These are phyloP conservation scores for Dolichopus griseipennis DNA, from an alignment of 2,888 invertebrate genomes.

Conservation along the genomic window DNA sequence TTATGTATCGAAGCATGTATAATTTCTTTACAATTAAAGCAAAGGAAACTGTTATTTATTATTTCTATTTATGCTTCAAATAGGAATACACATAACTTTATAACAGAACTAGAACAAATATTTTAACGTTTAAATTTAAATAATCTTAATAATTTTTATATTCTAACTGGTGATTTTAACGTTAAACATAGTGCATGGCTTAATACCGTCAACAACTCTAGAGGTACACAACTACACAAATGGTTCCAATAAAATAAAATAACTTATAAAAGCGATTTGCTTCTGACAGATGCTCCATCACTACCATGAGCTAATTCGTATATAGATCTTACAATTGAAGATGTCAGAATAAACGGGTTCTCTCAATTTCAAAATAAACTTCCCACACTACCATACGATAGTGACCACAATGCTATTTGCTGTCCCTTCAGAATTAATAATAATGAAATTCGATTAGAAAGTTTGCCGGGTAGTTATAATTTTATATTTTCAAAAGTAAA, in stretches of 20 bases:
- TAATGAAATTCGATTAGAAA: too few species aligned
- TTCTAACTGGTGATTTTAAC: slow-evolving; percentile 13
- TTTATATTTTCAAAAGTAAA: too few species aligned
- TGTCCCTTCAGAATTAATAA: too few species aligned
- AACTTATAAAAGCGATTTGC: slow-evolving; percentile 8
- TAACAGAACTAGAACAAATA: slow-evolving; percentile 10
- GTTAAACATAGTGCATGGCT: slow-evolving; percentile 12
- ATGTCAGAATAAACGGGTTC: background rate
- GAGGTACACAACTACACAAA: slow-evolving; percentile 8
- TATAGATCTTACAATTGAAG: slow-evolving; percentile 14
- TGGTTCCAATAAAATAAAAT: slow-evolving; percentile 12
- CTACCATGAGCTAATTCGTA: slow-evolving; percentile 12
- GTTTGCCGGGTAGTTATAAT: too few species aligned
- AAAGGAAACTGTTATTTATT: slow-evolving; percentile 10
- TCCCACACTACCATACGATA: too few species aligned
- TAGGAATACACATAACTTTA: slow-evolving; percentile 1
- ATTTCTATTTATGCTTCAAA: background rate
- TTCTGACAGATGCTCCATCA: slow-evolving; percentile 9
- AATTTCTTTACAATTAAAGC: slow-evolving; percentile 10
- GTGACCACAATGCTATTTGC: too few species aligned
- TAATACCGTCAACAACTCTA: slow-evolving; percentile 8
- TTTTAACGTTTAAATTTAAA: slow-evolving; percentile 9
- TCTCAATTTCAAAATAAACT: too few species aligned
- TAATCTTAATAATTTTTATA: slow-evolving; percentile 2
- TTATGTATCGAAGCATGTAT: slow-evolving; percentile 10